These are phyloP conservation scores for Adrianichthys oophorus DNA, from an alignment of 2,797 vertebrate species.

Conservation along the genomic window DNA sequence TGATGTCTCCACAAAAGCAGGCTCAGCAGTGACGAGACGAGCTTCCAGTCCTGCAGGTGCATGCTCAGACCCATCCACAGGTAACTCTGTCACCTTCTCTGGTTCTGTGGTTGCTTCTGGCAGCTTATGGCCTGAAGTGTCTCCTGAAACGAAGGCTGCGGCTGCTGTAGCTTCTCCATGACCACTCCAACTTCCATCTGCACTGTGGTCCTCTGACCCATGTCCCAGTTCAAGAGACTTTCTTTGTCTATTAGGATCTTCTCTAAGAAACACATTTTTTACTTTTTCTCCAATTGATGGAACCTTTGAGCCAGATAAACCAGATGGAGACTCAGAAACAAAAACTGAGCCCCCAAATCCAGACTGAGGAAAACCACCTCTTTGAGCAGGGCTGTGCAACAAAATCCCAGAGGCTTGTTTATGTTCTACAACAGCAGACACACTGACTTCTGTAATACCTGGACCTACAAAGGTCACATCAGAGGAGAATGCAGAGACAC, in stretches of 20 bases:
- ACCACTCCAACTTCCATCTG: slow-evolving; percentile 56
- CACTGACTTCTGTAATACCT: slow-evolving; percentile 77
- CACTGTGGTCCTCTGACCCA: slow-evolving; percentile 69
- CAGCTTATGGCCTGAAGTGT: slow-evolving; percentile 59
- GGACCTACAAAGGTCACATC: slow-evolving; percentile 58
- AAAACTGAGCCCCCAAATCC: slow-evolving; percentile 59
- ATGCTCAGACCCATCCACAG: slow-evolving; percentile 26
- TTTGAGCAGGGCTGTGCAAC: slow-evolving; percentile 78
- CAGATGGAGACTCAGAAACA: slow-evolving; percentile 76
- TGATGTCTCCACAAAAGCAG: slow-evolving; percentile 34
- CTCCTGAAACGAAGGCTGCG: slow-evolving; percentile 56
- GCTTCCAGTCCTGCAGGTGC: slow-evolving; percentile 44
- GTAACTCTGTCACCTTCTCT: slow-evolving; percentile 64
- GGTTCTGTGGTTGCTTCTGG: slow-evolving; percentile 48
- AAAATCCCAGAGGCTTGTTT: slow-evolving; percentile 83
- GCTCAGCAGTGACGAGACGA: slow-evolving; percentile 35
- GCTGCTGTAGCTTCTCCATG: slow-evolving; percentile 54
- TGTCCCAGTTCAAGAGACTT: slow-evolving; percentile 78
- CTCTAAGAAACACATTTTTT: slow-evolving; percentile 72
- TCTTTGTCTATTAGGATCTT: slow-evolving; percentile 71
- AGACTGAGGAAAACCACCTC: slow-evolving; percentile 73
- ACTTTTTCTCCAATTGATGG: slow-evolving; percentile 64
- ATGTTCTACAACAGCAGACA: slow-evolving; percentile 57
- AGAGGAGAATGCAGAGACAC: slow-evolving; percentile 53
- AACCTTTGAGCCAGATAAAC: slow-evolving; percentile 58